These are phyloP conservation scores for Sarcophaga carnaria DNA, from an alignment of 2,888 invertebrate genomes.

Conservation along the genomic window DNA sequence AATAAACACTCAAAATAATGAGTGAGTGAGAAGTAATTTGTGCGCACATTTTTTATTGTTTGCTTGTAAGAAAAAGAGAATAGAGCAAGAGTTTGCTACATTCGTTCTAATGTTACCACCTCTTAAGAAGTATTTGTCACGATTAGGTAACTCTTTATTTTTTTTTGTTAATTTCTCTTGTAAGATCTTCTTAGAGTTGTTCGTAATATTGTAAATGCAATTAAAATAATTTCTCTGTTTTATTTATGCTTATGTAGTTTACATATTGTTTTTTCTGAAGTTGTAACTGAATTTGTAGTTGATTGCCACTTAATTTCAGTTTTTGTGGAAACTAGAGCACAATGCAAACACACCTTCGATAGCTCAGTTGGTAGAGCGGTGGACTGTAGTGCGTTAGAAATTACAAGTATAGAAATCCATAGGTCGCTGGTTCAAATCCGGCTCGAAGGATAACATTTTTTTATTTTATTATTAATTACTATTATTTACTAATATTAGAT, in stretches of 20 bases:
- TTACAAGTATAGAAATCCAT: conserved; percentile 82
- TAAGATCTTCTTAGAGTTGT: too few relatives aligned
- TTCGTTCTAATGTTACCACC: conserved; percentile 21
- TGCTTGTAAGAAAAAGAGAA: too few relatives aligned
- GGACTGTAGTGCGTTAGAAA: conserved; percentile 73
- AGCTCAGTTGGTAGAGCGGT: conserved; percentile 73
- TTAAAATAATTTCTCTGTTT: too few relatives aligned
- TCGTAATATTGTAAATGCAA: too few relatives aligned
- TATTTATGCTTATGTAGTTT: not conserved
- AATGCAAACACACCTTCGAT: conserved; percentile 34
- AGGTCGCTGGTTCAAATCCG: conserved; percentile 88
- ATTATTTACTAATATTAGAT: too few relatives aligned
- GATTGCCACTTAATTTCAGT: not conserved
- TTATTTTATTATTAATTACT: not conserved
- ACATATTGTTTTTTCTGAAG: not conserved
- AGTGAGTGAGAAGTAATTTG: conserved; percentile 2
- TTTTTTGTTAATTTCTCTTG: not conserved
- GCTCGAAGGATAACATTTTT: conserved; percentile 83
- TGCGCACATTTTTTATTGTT: conserved; percentile 41
- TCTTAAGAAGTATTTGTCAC: not conserved
- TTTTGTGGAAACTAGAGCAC: not conserved
- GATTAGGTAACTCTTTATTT: conserved; percentile 17
- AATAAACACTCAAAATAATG: conserved; percentile 11
- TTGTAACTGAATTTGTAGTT: not conserved
- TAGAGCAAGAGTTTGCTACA: not conserved